Evolutionary conservation across 2,888 invertebrate genomes (phyloP).

Genomic region (Dexiosoma caninum): DNA sequence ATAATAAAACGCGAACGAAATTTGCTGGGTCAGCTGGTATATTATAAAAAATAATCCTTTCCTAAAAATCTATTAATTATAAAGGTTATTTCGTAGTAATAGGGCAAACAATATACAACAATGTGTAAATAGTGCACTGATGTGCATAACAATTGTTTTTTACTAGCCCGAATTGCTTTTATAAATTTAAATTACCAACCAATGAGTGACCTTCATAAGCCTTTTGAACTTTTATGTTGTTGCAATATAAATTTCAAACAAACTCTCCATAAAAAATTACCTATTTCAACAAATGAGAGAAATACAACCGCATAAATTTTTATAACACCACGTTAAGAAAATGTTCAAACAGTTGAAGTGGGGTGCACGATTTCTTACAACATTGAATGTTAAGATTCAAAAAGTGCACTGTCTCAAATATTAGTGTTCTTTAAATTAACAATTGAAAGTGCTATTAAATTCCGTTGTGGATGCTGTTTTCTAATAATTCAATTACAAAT

Average conservation of each 20-base stretch:
- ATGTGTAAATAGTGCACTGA: no score
- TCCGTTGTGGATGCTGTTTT: no score
- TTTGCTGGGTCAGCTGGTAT: no score
- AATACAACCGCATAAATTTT: background rate
- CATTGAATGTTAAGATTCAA: background rate
- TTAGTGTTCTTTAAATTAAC: background rate
- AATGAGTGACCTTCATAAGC: conserved; percentile 14
- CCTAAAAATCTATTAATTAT: background rate
- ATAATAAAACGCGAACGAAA: no score
- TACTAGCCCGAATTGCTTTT: background rate
- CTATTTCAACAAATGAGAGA: background rate
- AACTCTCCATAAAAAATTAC: no score
- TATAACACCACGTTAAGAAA: conserved; percentile 11
- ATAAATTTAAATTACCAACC: background rate
- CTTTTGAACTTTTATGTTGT: background rate
- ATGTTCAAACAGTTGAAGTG: background rate
- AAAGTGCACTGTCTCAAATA: background rate
- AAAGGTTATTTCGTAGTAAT: no score
- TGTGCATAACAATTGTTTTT: background rate
- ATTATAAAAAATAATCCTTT: no score
- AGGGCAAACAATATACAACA: no score
- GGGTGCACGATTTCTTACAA: conserved; percentile 38
- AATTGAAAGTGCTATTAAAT: no score
- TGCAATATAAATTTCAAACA: background rate
- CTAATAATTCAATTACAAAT: no score